Evolutionary conservation across 2,888 invertebrate genomes (phyloP).

Genomic region (Charanyca ferruginea): DNA sequence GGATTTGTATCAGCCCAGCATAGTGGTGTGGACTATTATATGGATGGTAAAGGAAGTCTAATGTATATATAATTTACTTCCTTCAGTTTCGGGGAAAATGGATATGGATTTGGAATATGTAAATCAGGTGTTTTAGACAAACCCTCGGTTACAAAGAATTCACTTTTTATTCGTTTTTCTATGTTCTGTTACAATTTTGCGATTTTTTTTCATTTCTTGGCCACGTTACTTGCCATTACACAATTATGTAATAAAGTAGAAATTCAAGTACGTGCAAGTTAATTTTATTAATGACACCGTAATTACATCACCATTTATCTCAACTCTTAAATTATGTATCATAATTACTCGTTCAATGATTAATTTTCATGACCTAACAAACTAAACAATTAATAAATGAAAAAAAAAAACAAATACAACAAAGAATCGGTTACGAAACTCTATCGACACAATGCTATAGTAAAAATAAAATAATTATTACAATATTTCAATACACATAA

Average conservation of each 20-base stretch:
- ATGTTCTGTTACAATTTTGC: slow-evolving; percentile 90
- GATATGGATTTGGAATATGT: slow-evolving; percentile 37
- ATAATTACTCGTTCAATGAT: slow-evolving; percentile 86
- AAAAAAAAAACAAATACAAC: slow-evolving; percentile 81
- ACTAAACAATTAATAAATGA: slow-evolving; percentile 82
- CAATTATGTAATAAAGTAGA: slow-evolving; percentile 89
- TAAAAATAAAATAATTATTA: slow-evolving; percentile 79
- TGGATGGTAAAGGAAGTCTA: background rate
- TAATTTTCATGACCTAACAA: slow-evolving; percentile 85
- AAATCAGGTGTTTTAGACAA: slow-evolving; percentile 72
- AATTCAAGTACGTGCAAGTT: slow-evolving; percentile 89
- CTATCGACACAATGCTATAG: slow-evolving; percentile 76
- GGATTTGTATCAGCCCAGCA: too few species aligned
- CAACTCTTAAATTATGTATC: slow-evolving; percentile 87
- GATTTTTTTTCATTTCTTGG: slow-evolving; percentile 86
- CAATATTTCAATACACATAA: slow-evolving; percentile 75
- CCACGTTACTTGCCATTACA: slow-evolving; percentile 87
- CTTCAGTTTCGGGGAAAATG: slow-evolving; percentile 14
- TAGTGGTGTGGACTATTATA: too few species aligned
- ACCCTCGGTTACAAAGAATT: slow-evolving; percentile 88
- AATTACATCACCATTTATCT: slow-evolving; percentile 86
- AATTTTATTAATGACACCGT: slow-evolving; percentile 89
- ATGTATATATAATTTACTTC: background rate
- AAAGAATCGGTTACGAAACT: slow-evolving; percentile 78
- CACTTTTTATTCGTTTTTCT: slow-evolving; percentile 90